These are phyloP conservation scores for Drosophila recens DNA, from an alignment of 2,888 invertebrate species.

Conservation along the genomic window DNA sequence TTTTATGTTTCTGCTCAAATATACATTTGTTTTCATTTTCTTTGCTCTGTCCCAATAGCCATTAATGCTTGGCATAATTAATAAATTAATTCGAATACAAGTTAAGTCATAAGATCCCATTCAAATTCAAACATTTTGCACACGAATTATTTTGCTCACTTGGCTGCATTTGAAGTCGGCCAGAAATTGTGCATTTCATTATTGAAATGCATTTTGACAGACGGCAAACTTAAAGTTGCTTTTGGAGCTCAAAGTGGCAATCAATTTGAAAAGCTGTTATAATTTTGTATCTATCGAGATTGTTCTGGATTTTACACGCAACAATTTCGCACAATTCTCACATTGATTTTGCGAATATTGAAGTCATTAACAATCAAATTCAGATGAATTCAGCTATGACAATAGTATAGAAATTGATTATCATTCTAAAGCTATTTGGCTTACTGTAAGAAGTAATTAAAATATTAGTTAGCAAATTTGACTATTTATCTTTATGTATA, in stretches of 20 bases:
- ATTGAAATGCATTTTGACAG: conserved; percentile 22
- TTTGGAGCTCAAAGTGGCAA: conserved; percentile 18
- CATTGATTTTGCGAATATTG: too few species aligned
- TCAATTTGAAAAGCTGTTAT: not conserved
- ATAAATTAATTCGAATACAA: conserved; percentile 27
- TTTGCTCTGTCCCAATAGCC: not conserved
- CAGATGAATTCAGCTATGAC: too few species aligned
- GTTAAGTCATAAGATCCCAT: conserved; percentile 29
- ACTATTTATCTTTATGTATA: not conserved
- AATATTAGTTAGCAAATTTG: not conserved
- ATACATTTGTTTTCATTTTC: not conserved
- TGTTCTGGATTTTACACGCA: conserved; percentile 7
- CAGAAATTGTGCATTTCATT: conserved; percentile 28
- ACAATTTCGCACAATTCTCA: conserved; percentile 4
- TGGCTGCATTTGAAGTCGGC: conserved; percentile 31
- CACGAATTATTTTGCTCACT: conserved; percentile 35
- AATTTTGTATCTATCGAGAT: not conserved
- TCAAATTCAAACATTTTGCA: conserved; percentile 22
- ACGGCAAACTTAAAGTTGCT: conserved; percentile 10
- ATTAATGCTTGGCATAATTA: conserved; percentile 41
- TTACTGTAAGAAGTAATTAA: too few species aligned
- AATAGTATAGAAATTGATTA: too few species aligned
- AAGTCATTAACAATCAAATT: too few species aligned
- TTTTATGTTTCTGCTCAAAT: conserved; percentile 17
- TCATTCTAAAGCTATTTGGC: too few species aligned